Percentiles rank a stretch among this genome's conserved stretches.
Conservation (phyloP, 2,113 vertebrate genomes). For the Mus spicilegus region DNA sequence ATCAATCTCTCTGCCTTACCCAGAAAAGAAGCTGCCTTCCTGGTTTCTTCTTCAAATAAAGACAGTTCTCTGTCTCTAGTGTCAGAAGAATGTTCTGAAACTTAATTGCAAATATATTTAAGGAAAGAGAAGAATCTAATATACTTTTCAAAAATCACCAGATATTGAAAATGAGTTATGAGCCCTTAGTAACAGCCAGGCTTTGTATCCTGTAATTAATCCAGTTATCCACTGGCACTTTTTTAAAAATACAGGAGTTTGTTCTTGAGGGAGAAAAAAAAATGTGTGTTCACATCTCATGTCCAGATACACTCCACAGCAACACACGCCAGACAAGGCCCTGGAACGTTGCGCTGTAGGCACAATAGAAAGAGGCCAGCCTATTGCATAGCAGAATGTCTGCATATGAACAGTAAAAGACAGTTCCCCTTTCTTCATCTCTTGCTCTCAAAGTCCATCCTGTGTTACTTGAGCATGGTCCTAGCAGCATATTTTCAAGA, state of each 20-base stretch:
- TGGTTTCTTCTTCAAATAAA: slow-evolving; percentile 29
- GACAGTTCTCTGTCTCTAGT: neutral
- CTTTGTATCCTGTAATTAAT: slow-evolving; percentile 39
- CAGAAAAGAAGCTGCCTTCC: slow-evolving; percentile 33
- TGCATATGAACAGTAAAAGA: neutral
- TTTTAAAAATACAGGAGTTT: slow-evolving; percentile 15
- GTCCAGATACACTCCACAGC: neutral
- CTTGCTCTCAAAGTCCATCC: neutral
- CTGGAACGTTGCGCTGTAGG: slow-evolving; percentile 51
- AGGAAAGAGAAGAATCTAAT: slow-evolving; percentile 24
- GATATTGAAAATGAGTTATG: slow-evolving; percentile 41
- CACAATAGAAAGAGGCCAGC: slow-evolving; percentile 58
- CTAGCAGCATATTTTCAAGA: slow-evolving; percentile 16
- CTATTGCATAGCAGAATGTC: neutral
- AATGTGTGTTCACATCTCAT: neutral
- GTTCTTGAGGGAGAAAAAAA: slow-evolving; percentile 16
- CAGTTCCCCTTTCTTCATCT: neutral
- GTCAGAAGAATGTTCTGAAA: neutral
- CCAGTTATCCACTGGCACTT: slow-evolving; percentile 4
- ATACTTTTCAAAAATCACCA: neutral
- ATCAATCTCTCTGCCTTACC: neutral
- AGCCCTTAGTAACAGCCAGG: slow-evolving; percentile 11
- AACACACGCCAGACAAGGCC: neutral
- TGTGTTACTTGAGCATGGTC: neutral
- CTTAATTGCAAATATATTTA: neutral